These are phyloP conservation scores for Grammatotria lemairii DNA, from an alignment of 2,113 vertebrate species.

Conservation along the genomic window DNA sequence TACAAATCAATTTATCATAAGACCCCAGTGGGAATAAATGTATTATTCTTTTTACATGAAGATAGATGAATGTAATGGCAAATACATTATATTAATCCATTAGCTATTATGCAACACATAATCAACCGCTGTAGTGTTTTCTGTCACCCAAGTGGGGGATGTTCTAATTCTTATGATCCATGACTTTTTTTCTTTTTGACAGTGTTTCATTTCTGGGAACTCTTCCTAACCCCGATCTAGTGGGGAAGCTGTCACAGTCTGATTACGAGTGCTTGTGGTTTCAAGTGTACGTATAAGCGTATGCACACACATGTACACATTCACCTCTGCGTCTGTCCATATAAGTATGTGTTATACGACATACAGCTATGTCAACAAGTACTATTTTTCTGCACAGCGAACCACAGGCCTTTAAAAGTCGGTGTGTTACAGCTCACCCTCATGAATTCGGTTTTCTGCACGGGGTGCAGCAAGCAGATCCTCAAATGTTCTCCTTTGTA, in stretches of 20 bases:
- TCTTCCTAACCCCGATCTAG: background rate
- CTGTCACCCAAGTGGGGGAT: background rate
- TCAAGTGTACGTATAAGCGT: background rate
- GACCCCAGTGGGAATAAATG: background rate
- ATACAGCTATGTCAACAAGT: constrained; percentile 22
- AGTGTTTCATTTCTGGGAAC: background rate
- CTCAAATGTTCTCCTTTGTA: constrained; percentile 81
- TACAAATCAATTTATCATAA: background rate
- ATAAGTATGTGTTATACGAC: background rate
- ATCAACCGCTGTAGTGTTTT: background rate
- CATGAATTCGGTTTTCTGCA: constrained; percentile 84
- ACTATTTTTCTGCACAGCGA: background rate
- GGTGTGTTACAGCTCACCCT: constrained; percentile 68
- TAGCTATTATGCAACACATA: background rate
- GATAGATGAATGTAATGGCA: background rate
- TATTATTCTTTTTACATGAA: background rate
- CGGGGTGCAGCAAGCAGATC: constrained; percentile 85
- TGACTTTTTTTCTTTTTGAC: background rate
- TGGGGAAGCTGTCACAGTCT: background rate
- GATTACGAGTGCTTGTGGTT: background rate
- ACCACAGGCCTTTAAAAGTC: background rate
- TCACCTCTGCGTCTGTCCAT: background rate
- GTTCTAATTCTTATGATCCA: background rate
- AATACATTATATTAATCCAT: background rate
- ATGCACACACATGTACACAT: background rate